phyloP scores from a whole-genome alignment of 2,888 invertebrate genomes.

The Dryococelus australis region DNA sequence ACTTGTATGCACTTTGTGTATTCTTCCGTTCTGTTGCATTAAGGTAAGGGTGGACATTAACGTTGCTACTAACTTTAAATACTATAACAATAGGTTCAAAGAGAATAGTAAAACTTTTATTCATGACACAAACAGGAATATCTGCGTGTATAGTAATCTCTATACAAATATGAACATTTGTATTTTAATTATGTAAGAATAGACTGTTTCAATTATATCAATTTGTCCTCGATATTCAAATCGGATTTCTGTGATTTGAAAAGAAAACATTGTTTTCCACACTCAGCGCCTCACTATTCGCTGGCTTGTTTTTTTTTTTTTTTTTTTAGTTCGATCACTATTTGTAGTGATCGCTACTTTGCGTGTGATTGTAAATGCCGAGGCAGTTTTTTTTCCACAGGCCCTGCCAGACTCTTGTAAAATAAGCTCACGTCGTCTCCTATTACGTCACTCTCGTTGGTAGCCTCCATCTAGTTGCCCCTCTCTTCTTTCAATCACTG shows the following conservation, averaged over 20 bases:
- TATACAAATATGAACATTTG: neutral
- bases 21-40: too few relatives aligned
- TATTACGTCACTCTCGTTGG: neutral
- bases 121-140: neutral
- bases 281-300: neutral
- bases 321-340: neutral
- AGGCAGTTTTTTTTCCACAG: neutral
- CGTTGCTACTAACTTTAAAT: neutral
- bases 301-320: too few relatives aligned
- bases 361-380: neutral
- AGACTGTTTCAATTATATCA: neutral
- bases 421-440: neutral
- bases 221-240: neutral
- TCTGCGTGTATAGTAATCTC: neutral
- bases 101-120: conserved; percentile 17
- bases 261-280: neutral
- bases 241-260: neutral
- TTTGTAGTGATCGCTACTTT: neutral
- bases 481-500: neutral
- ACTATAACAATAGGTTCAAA: neutral
- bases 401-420: neutral
- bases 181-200: neutral
- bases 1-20: too few relatives aligned
- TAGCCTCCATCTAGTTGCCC: neutral
- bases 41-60: too few relatives aligned